Conservation (phyloP, 2,888 invertebrate species). For the Troides oblongomaculatus region DNA sequence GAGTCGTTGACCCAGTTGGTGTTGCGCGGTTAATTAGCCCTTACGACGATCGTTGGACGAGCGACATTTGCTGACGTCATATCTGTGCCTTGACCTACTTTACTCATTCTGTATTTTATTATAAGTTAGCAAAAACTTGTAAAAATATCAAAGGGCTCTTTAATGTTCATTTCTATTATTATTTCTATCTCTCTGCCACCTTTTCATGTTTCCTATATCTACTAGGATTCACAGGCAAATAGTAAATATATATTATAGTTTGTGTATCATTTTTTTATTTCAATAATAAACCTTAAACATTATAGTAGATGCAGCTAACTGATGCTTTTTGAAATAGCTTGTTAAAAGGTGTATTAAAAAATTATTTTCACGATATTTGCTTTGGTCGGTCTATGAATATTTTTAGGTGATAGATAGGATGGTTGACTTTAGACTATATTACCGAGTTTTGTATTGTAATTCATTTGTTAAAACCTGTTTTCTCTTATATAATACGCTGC, state of each 20-base stretch:
- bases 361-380: too few relatives aligned
- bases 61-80: conserved; percentile 55
- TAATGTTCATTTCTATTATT: not conserved
- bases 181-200: too few relatives aligned
- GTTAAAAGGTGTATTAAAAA: too few relatives aligned
- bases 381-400: too few relatives aligned
- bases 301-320: too few relatives aligned
- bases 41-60: conserved; percentile 45
- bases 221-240: too few relatives aligned
- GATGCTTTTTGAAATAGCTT: too few relatives aligned
- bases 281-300: too few relatives aligned
- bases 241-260: too few relatives aligned
- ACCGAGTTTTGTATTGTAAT: not conserved
- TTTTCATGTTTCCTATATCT: too few relatives aligned
- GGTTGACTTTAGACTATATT: not conserved
- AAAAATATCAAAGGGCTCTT: not conserved
- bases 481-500: conserved; percentile 6
- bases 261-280: too few relatives aligned
- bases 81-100: conserved; percentile 63
- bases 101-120: conserved; percentile 36
- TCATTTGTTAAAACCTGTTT: conserved; percentile 3
- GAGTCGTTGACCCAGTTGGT: conserved; percentile 70
- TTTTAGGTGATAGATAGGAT: not conserved
- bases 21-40: conserved; percentile 54
- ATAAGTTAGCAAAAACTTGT: conserved; percentile 43